phyloP scores from a whole-genome alignment of 1,140 invertebrate genomes.

The Temnothorax nylanderi region DNA sequence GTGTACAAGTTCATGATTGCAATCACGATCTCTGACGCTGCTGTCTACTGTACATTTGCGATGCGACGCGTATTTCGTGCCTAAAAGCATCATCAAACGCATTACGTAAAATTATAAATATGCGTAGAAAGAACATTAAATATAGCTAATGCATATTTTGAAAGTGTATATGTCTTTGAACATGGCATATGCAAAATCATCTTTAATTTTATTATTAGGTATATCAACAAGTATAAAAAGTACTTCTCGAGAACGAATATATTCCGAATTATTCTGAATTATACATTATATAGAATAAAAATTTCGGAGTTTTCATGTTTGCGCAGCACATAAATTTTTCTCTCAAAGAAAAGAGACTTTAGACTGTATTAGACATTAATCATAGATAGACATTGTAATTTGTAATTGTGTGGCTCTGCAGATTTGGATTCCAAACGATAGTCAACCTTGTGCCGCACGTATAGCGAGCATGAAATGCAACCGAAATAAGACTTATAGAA shows the following conservation, averaged over 20 bases:
- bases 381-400: background rate
- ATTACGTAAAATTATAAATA: background rate
- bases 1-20: slow-evolving; percentile 54
- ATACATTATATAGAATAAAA: background rate
- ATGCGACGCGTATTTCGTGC: background rate
- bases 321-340: background rate
- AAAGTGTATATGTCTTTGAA: background rate
- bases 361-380: background rate
- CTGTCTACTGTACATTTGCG: background rate
- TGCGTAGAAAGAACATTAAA: background rate
- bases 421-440: background rate
- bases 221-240: background rate
- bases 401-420: background rate
- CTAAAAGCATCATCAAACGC: slow-evolving; percentile 1
- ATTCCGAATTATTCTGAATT: background rate
- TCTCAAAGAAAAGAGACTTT: background rate
- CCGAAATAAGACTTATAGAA: background rate
- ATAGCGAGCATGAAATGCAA: background rate
- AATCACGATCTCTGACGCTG: slow-evolving; percentile 34
- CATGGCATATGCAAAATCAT: background rate
- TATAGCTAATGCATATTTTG: background rate
- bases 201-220: background rate
- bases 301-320: background rate
- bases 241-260: background rate
- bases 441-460: background rate